Evolutionary conservation across 2,888 invertebrate species (phyloP), one percentile per base, ranked within the genome.

Genomic region (Sarcophaga carnaria): DNA sequence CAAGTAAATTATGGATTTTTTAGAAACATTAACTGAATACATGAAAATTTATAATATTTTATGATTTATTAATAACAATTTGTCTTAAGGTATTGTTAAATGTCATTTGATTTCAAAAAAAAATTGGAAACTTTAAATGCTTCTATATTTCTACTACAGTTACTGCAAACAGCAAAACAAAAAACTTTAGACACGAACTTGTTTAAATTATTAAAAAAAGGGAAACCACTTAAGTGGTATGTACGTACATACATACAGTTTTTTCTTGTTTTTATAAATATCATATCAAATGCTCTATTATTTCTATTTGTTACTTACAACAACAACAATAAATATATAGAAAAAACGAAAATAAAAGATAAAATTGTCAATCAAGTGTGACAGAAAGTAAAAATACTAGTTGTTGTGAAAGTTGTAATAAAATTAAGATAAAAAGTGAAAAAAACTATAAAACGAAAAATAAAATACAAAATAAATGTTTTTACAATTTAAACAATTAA

Each of bases 361-460:
- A 37, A 37, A 37, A 37, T 81, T 81, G 74, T 85, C 85, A 85
- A 85, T 81, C 85, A 85, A 66, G 69, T 78, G 80, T 74, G 69
- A 69, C 81, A 70, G 74, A 72, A 85, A 85, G 80, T 80, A 64
- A 76, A 66, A 67, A 63, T 17, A 67, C 67, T 63, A 17, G 67
- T 69, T 72, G 80, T 81, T 72, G 85, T 78, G 85, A 85, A 85
- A 85, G 85, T 85, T 80, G 62, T 69, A 80, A 25, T 47, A 67
- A 72, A 71, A 60, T 5, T 6, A 14, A 59, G 59, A 59, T 20
- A 71, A 54, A 54, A 54, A 37, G 10, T 2, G 1, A 80, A 25
- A 27, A 27, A 72, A 71, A 71, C 1, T 2, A 6, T 22, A 54
- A 37, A 60, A 71, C 12, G 17, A 54, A 54, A 54, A 54, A 54